Evolutionary conservation across 1,140 invertebrate genomes (phyloP).

Genomic region (Condylostylus longicornis): DNA sequence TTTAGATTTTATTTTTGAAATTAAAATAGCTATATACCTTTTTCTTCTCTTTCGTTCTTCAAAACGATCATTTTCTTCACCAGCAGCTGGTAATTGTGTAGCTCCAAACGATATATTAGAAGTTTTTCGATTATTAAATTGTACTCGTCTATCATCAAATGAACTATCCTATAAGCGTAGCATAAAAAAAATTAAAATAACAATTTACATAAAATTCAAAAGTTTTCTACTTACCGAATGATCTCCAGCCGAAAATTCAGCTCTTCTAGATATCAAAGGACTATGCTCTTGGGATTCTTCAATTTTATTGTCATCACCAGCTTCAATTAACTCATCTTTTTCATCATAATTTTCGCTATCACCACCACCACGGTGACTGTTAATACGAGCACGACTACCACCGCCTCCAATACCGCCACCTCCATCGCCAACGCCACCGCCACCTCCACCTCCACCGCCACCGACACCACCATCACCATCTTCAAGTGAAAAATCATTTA

Average conservation of each 20-base stretch:
- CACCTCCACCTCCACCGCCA: no score
- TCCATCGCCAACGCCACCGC: no score
- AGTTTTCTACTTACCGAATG: slow-evolving; percentile 15
- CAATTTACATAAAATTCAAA: not conserved
- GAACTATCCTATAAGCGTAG: slow-evolving; percentile 17
- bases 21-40: slow-evolving; percentile 15
- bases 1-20: not conserved
- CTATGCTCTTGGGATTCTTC: slow-evolving; percentile 35
- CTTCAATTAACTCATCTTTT: slow-evolving; percentile 19
- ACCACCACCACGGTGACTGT: slow-evolving; percentile 18
- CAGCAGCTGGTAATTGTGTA: slow-evolving; percentile 23
- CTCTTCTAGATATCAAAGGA: slow-evolving; percentile 27
- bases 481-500: no score
- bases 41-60: slow-evolving; percentile 31
- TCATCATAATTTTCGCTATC: slow-evolving; percentile 28
- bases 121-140: slow-evolving; percentile 25
- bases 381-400: no score
- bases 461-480: no score
- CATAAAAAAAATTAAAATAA: not conserved
- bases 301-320: slow-evolving; percentile 27
- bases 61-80: slow-evolving; percentile 30
- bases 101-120: slow-evolving; percentile 17
- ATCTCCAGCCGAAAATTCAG: slow-evolving; percentile 26
- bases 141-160: slow-evolving; percentile 28
- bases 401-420: no score